These are phyloP conservation scores for Sus scrofa DNA, from an alignment of 2,113 vertebrate genomes.

Conservation along the genomic window T2T-Sscrofa CM000824.6:148332501-148333000, in stretches of 20 bases:
- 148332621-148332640: background rate
- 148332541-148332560: background rate
- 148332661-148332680: too few species aligned
- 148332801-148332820: background rate
- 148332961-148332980: constrained; percentile 24
- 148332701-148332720: background rate
- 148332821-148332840: background rate
- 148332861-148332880: background rate
- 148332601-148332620: background rate
- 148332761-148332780: background rate
- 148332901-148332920: constrained; percentile 18
- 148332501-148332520: background rate
- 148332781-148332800: constrained; percentile 5
- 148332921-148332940: background rate
- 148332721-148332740: background rate
- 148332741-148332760: constrained; percentile 15
- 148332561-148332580: background rate
- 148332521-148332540: background rate
- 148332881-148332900: background rate
- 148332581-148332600: background rate
- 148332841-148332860: background rate
- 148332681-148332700: too few species aligned
- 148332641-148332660: constrained; percentile 4
- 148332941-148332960: background rate
- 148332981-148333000: background rate